Percentiles rank a stretch among this genome's conserved stretches.
Evolutionary conservation across 2,113 vertebrate species (phyloP).

Genomic region (Nematolebias whitei): DNA sequence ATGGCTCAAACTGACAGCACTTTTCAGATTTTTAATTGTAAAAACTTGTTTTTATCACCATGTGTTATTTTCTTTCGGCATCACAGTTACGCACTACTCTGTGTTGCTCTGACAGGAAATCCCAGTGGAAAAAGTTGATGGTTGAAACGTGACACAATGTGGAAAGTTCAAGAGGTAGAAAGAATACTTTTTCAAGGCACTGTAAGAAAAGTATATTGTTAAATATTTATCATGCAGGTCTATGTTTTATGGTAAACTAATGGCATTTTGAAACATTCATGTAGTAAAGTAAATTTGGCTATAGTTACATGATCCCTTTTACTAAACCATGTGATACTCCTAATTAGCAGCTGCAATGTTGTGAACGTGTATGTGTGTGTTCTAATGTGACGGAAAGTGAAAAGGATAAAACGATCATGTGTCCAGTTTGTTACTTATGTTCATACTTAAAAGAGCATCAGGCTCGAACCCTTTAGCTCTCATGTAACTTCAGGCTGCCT

Average conservation of each 20-base stretch:
- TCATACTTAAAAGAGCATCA: neutral
- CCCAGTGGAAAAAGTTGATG: too few relatives aligned
- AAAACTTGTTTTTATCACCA: too few relatives aligned
- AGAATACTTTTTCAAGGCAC: neutral
- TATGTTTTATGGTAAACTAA: neutral
- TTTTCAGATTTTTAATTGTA: neutral
- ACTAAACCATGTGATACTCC: neutral
- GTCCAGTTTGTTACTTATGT: conserved; percentile 8
- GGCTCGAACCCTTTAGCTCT: neutral
- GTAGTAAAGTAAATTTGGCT: neutral
- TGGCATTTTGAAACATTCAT: neutral
- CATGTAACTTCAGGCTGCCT: neutral
- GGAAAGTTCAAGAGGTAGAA: too few relatives aligned
- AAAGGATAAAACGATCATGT: neutral
- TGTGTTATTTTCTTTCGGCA: too few relatives aligned
- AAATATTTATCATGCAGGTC: neutral
- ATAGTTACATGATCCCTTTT: neutral
- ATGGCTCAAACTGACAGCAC: neutral
- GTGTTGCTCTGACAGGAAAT: too few relatives aligned
- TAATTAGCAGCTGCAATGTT: neutral
- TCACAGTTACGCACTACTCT: too few relatives aligned
- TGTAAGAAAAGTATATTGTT: neutral
- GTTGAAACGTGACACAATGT: too few relatives aligned
- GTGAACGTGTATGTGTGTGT: conserved; percentile 3
- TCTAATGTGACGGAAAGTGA: neutral